A percentile compares a stretch with the other conserved stretches of the same genome.
These are phyloP conservation scores for Eptesicus fuscus DNA, from an alignment of 2,113 vertebrate species.

Conservation along the genomic window DNA sequence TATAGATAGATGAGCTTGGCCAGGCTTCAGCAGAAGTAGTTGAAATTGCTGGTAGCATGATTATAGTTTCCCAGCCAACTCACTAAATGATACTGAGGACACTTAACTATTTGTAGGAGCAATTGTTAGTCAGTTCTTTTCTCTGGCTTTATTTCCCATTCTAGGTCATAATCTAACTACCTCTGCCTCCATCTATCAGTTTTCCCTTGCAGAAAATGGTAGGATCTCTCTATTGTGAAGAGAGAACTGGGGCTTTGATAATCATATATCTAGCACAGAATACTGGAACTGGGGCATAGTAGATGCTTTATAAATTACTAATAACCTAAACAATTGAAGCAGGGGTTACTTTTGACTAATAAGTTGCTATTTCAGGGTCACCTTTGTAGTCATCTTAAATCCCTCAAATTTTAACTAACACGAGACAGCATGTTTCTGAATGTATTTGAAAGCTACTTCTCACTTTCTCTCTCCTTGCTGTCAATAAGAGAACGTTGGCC, in stretches of 20 bases:
- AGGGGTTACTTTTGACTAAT: constrained; percentile 3
- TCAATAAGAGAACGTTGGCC: not conserved
- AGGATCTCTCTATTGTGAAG: not conserved
- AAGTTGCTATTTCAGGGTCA: not conserved
- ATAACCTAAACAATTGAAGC: not conserved
- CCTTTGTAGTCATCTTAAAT: not conserved
- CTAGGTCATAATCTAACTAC: not conserved
- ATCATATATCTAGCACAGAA: not conserved
- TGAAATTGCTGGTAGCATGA: not conserved
- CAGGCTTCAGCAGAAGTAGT: not conserved
- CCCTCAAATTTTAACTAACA: not conserved
- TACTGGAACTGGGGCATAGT: not conserved
- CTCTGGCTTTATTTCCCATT: not conserved
- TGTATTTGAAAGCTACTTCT: not conserved
- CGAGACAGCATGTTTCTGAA: not conserved
- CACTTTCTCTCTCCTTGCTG: not conserved
- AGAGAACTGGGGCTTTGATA: not conserved
- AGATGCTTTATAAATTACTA: not conserved
- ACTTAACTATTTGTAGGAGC: not conserved
- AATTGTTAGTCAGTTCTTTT: not conserved
- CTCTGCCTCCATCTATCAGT: not conserved
- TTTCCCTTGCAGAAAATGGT: not conserved
- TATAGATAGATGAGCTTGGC: not conserved
- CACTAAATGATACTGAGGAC: not conserved
- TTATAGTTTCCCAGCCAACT: not conserved